Evolutionary conservation across 2,113 vertebrate species (phyloP).

Genomic region (Capra hircus): DNA sequence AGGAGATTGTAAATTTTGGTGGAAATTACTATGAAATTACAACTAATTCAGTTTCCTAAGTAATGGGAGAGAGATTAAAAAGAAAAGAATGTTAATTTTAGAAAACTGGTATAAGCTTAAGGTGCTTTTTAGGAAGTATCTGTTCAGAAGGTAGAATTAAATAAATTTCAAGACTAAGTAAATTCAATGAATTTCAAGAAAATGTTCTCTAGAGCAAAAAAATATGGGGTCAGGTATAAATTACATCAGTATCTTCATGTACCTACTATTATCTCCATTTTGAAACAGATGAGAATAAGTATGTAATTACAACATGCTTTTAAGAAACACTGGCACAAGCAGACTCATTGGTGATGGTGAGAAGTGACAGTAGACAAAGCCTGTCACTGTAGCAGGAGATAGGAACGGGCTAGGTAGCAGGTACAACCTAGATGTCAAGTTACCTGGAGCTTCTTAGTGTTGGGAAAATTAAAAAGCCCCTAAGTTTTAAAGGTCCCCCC

Average conservation of each 20-base stretch:
- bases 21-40: not conserved
- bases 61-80: not conserved
- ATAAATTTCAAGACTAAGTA: not conserved
- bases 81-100: conserved; percentile 18
- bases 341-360: not conserved
- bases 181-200: not conserved
- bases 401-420: not conserved
- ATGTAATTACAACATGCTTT: not conserved
- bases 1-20: not conserved
- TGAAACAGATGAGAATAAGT: not conserved
- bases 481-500: not conserved
- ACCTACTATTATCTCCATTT: not conserved
- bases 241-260: not conserved
- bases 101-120: not conserved
- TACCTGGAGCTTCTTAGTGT: not conserved
- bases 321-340: not conserved
- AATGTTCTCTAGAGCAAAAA: not conserved
- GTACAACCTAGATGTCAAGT: not conserved
- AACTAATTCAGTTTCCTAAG: not conserved
- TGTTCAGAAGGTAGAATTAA: not conserved
- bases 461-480: not conserved
- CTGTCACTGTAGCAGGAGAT: not conserved
- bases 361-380: not conserved
- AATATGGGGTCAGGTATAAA: not conserved
- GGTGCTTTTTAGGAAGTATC: not conserved